Evolutionary conservation across 1,140 invertebrate genomes (phyloP).

Genomic region (Drosophila kurseongensis): DNA sequence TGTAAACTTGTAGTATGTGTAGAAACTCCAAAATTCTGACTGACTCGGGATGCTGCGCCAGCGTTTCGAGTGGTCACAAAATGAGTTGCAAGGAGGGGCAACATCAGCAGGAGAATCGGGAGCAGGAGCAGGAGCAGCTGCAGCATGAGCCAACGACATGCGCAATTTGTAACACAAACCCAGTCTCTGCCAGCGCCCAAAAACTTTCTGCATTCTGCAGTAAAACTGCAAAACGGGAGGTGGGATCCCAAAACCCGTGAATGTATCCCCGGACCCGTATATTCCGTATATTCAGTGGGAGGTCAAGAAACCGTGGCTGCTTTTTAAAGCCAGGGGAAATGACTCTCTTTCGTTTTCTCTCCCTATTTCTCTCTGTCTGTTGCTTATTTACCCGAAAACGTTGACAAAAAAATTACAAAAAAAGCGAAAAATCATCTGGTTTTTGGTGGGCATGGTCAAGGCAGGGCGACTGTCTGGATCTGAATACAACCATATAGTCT

Average conservation of each 20-base stretch:
- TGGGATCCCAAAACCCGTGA: conserved; percentile 17
- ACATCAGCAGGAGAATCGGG: conserved; percentile 7
- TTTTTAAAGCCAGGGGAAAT: conserved; percentile 45
- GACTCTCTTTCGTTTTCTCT: conserved; percentile 21
- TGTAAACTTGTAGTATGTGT: conserved; percentile 33
- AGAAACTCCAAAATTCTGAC: conserved; percentile 37
- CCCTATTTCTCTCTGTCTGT: conserved; percentile 18
- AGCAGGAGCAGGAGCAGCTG: conserved; percentile 20
- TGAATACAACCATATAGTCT: conserved; percentile 25
- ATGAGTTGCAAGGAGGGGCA: conserved; percentile 8
- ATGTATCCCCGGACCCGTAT: conserved; percentile 36
- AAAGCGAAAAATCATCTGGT: conserved; percentile 45
- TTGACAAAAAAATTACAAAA: conserved; percentile 17
- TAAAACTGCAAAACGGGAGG: conserved; percentile 32
- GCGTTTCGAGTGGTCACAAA: conserved; percentile 12
- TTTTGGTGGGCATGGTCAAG: conserved; percentile 79
- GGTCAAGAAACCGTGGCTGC: conserved; percentile 74
- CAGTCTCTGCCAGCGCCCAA: conserved; percentile 80
- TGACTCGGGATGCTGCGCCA: conserved; percentile 32
- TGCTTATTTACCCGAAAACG: conserved; percentile 65
- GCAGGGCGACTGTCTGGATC: conserved; percentile 57
- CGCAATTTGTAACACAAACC: conserved; percentile 85
- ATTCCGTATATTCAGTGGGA: conserved; percentile 55
- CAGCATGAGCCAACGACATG: conserved; percentile 76
- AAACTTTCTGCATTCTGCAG: conserved; percentile 61